Conservation (phyloP, 2,888 invertebrate species). For the Endotricha flammealis region DNA sequence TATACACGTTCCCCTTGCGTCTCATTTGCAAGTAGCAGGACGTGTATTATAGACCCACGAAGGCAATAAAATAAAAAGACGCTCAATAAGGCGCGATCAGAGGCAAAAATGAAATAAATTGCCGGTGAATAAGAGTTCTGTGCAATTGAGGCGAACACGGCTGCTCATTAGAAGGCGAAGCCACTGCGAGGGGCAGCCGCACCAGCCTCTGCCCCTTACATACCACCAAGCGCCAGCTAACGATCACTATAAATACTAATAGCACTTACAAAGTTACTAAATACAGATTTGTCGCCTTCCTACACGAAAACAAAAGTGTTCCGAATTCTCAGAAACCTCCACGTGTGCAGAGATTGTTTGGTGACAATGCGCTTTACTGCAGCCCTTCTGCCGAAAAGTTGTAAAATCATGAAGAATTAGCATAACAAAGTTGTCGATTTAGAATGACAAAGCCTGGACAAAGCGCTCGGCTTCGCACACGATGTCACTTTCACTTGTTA, state of each 20-base stretch:
- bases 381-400: slow-evolving; percentile 61
- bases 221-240: slow-evolving; percentile 21
- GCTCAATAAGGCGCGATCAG: slow-evolving; percentile 77
- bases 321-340: slow-evolving; percentile 54
- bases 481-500: slow-evolving; percentile 67
- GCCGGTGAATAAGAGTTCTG: slow-evolving; percentile 74
- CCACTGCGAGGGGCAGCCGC: slow-evolving; percentile 21
- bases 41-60: slow-evolving; percentile 75
- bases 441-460: slow-evolving; percentile 60
- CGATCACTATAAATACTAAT: slow-evolving; percentile 24
- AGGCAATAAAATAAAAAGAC: slow-evolving; percentile 75
- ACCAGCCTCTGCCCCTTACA: slow-evolving; percentile 15
- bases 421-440: slow-evolving; percentile 71
- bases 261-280: slow-evolving; percentile 14
- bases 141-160: slow-evolving; percentile 76
- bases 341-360: slow-evolving; percentile 43
- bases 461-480: slow-evolving; percentile 42
- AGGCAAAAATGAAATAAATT: slow-evolving; percentile 79
- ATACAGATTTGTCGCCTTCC: slow-evolving; percentile 23
- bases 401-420: slow-evolving; percentile 64
- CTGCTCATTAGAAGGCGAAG: slow-evolving; percentile 69
- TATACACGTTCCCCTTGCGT: slow-evolving; percentile 65
- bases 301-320: slow-evolving; percentile 39
- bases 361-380: slow-evolving; percentile 51
- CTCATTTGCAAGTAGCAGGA: slow-evolving; percentile 77